Percentiles rank a stretch among this genome's conserved stretches.
These are phyloP conservation scores for Gymnobelideus leadbeateri DNA, from an alignment of 2,113 vertebrate species.

Conservation along the genomic window DNA sequence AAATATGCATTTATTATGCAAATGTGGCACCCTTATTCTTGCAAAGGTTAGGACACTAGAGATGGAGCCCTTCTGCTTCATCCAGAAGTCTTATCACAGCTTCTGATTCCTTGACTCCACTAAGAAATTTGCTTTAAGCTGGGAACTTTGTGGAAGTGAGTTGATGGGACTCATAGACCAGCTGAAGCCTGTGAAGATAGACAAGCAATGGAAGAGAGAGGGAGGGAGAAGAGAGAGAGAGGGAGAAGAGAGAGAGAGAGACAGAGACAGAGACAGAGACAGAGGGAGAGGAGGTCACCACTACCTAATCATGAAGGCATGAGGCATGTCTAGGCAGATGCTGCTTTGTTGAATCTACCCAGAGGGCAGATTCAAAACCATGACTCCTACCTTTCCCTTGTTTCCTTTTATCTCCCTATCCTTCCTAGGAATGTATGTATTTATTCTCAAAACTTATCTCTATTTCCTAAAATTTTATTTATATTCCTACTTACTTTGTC, in stretches of 20 bases:
- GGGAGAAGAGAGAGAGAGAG: no score
- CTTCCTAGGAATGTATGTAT: background rate
- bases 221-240: no score
- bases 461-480: background rate
- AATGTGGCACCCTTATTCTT: background rate
- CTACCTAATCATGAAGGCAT: background rate
- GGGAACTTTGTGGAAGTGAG: background rate
- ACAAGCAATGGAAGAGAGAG: background rate
- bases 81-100: background rate
- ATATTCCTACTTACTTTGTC: background rate
- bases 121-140: background rate
- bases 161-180: background rate
- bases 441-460: background rate
- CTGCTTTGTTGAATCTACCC: background rate
- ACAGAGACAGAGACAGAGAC: no score
- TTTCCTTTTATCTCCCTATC: background rate
- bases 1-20: background rate
- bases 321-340: background rate
- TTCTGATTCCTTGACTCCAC: background rate
- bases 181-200: background rate
- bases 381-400: background rate
- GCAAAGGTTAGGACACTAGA: background rate
- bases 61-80: background rate
- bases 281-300: background rate
- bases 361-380: no score